These are phyloP conservation scores for Lepus oiostolus DNA, from an alignment of 2,797 vertebrate genomes.

Conservation along the genomic window DNA sequence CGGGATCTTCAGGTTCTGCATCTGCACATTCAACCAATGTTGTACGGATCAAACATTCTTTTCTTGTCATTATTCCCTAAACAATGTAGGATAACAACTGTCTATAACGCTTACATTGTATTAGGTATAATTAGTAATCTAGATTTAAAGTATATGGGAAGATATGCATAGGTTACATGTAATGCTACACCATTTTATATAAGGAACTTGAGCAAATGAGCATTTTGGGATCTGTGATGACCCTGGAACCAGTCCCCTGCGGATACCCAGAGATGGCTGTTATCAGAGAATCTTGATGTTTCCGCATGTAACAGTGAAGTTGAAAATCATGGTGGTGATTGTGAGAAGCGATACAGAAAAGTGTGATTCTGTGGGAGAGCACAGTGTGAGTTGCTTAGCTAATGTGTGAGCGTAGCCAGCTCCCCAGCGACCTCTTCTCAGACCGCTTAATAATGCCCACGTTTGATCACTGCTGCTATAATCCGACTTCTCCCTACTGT, in stretches of 20 bases:
- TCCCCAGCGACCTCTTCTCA: constrained; percentile 4
- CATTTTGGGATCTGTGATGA: background rate
- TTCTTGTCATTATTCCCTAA: background rate
- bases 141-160: background rate
- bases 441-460: background rate
- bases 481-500: background rate
- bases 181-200: background rate
- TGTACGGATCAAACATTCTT: background rate
- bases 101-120: background rate
- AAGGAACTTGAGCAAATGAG: background rate
- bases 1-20: background rate
- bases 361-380: background rate
- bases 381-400: background rate
- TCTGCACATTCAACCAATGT: background rate
- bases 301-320: constrained; percentile 11
- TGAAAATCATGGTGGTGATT: constrained; percentile 46
- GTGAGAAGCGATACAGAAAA: background rate
- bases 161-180: background rate
- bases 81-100: background rate
- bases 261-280: background rate
- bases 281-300: background rate
- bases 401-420: background rate
- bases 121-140: background rate
- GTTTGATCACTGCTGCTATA: background rate
- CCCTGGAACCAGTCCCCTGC: background rate